Evolutionary conservation across 2,113 vertebrate genomes (phyloP), one percentile per base, ranked within the genome.

Genomic region (Hystrix cristata): DNA sequence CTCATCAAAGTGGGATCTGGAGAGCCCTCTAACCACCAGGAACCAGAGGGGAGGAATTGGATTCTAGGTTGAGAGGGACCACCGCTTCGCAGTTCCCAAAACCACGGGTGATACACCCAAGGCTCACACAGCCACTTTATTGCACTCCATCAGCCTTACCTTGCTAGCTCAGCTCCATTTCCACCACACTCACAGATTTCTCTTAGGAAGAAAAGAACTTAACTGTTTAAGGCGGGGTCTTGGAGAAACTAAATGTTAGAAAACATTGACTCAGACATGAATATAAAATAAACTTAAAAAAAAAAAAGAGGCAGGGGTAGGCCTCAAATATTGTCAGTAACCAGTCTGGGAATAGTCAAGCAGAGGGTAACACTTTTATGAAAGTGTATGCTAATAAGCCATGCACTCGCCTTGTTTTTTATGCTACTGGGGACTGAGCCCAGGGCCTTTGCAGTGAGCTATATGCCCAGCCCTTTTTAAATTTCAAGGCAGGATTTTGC

Each of bases 181-280:
- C 76, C 15, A 78, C 21, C 13, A 43, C 7, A 85, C 4, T 80
- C 62, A 90, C 38, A 84, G 81, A 29, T 80, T 13, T 59, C 46
- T 89, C 38, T 85, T 59, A 80, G 29, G 51, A 59, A 88, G 60
- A 67, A 81, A 69, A 78, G 71, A 71, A 65, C 48, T 93, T 78
- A 69, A 38, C 4, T 65, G 82, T 80, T 82, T 85, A 89, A 95
- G 84, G 31, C 38, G 21, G 65, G 46, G 67, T 38, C 62, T 87
- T 78, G 25, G 74, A 67, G 71, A 86, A 21, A 48, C 27, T 55
- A 88, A 79, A 95, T 80, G 48, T 72, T 87, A 89, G 64, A 72
- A 81, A 74, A 86, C 69, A 95, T 0, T 23, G 65, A 86, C 38
- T 85, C 59, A 92, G 19, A n/a, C 34, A 67, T 53, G 31, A 51